Evolutionary conservation across 2,797 vertebrate species (phyloP).

Genomic region (Sandelia bainsii): DNA sequence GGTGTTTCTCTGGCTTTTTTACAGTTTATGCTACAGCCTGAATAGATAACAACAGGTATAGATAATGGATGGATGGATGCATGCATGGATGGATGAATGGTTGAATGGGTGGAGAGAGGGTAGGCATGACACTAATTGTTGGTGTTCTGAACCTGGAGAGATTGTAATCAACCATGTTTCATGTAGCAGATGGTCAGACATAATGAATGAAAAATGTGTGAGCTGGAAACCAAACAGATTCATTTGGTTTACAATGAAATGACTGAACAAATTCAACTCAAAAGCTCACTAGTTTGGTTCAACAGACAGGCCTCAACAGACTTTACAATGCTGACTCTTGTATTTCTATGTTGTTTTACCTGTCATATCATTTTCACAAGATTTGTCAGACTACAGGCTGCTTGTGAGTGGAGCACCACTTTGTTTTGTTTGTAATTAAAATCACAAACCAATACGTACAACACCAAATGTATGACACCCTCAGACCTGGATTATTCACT

Average conservation of each 20-base stretch:
- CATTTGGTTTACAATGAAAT: constrained; percentile 65
- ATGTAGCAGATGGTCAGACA: constrained; percentile 66
- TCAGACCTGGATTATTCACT: not conserved
- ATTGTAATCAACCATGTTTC: constrained; percentile 64
- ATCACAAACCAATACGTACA: constrained; percentile 4
- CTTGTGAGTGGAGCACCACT: not conserved
- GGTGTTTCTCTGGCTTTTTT: constrained; percentile 26
- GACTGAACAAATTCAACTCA: constrained; percentile 54
- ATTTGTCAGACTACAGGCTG: constrained; percentile 20
- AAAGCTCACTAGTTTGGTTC: constrained; percentile 52
- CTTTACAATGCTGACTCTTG: constrained; percentile 31
- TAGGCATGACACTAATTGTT: constrained; percentile 38
- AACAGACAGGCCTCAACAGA: constrained; percentile 30
- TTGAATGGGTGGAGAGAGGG: constrained; percentile 4
- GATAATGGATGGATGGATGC: constrained; percentile 31
- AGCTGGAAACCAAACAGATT: constrained; percentile 71
- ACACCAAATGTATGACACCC: not conserved
- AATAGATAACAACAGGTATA: constrained; percentile 28
- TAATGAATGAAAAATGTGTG: constrained; percentile 65
- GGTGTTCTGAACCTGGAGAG: constrained; percentile 36
- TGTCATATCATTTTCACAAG: constrained; percentile 19
- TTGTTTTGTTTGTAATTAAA: not conserved
- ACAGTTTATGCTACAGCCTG: constrained; percentile 4
- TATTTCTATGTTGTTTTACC: constrained; percentile 29
- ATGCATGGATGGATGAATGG: constrained; percentile 14